phyloP scores from a whole-genome alignment of 2,888 invertebrate species.

The Drosophila nr. perissopoda region DNA sequence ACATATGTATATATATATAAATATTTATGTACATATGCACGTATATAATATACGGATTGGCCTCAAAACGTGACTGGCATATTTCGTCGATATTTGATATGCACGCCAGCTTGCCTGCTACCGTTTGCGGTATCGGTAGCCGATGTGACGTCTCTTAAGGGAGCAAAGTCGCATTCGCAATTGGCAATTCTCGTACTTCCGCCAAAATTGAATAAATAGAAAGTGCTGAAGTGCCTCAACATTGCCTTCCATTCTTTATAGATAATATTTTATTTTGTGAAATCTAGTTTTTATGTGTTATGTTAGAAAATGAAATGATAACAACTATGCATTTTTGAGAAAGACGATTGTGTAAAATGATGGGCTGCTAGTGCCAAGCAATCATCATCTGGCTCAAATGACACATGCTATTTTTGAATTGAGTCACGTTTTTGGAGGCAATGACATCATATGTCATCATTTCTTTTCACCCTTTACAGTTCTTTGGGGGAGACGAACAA shows the following conservation, averaged over 20 bases:
- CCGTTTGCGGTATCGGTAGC: conserved; percentile 37
- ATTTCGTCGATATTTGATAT: conserved; percentile 32
- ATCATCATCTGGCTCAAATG: conserved; percentile 25
- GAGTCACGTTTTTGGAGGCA: conserved; percentile 30
- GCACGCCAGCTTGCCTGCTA: conserved; percentile 14
- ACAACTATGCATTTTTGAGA: not conserved
- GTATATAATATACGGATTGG: conserved; percentile 23
- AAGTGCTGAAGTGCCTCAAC: conserved; percentile 3
- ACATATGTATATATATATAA: not conserved
- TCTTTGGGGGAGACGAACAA: not conserved
- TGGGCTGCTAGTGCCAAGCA: too few relatives aligned
- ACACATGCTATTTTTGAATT: conserved; percentile 27
- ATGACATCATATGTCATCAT: conserved; percentile 35
- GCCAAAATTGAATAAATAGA: conserved; percentile 14
- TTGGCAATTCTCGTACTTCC: conserved; percentile 30
- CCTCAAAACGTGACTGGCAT: conserved; percentile 69
- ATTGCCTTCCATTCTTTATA: not conserved
- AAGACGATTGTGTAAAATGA: not conserved
- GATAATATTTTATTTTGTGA: not conserved
- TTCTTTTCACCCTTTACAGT: not conserved
- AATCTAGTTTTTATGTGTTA: not conserved
- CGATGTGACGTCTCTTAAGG: conserved; percentile 18
- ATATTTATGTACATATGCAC: conserved; percentile 1
- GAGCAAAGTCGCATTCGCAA: conserved; percentile 11
- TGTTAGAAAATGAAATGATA: not conserved